These are phyloP conservation scores for Yponomeuta sedellus DNA, from an alignment of 2,888 invertebrate species.

Conservation along the genomic window DNA sequence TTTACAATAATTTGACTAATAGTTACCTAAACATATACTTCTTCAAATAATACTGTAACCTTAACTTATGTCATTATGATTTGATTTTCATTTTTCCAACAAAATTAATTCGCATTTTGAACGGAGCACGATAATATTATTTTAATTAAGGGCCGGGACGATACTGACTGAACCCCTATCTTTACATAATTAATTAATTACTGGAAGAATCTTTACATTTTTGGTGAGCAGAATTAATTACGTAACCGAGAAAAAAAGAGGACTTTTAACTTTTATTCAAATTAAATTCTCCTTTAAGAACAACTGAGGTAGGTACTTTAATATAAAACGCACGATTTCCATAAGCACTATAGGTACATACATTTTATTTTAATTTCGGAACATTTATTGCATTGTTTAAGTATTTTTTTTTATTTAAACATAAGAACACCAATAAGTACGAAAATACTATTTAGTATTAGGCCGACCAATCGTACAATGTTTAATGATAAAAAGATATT, in stretches of 20 bases:
- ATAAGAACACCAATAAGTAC: too few relatives aligned
- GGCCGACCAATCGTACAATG: too few relatives aligned
- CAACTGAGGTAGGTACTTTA: too few relatives aligned
- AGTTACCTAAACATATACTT: neutral
- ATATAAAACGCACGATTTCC: too few relatives aligned
- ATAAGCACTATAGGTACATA: too few relatives aligned
- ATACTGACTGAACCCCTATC: neutral
- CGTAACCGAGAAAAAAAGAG: neutral
- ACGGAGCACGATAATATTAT: neutral
- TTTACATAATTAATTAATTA: slow-evolving; percentile 2
- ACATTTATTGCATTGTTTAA: neutral
- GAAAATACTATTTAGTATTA: too few relatives aligned
- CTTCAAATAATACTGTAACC: too few relatives aligned
- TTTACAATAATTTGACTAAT: neutral
- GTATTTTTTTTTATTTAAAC: too few relatives aligned
- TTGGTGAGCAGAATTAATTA: neutral
- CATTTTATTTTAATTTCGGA: neutral
- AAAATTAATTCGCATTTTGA: neutral
- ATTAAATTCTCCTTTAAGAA: too few relatives aligned
- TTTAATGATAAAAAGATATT: too few relatives aligned
- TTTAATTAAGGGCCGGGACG: neutral
- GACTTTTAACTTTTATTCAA: neutral
- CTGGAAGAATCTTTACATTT: neutral
- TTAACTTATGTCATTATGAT: too few relatives aligned
- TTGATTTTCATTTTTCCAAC: too few relatives aligned